phyloP scores from a whole-genome alignment of 2,797 vertebrate species.

The Onychomys torridus region DNA sequence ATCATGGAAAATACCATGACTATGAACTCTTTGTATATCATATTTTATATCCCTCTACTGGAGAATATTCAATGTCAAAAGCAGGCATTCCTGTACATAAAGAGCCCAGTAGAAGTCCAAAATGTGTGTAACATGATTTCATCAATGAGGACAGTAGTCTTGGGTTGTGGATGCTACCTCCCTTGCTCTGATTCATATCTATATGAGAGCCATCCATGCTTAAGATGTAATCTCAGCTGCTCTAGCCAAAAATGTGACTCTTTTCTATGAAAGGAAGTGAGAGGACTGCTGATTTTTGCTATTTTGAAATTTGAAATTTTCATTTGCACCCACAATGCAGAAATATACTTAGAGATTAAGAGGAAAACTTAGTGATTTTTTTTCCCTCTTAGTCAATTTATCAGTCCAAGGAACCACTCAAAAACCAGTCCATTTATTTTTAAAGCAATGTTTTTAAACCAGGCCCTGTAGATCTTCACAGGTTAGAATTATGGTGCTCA shows the following conservation, averaged over 20 bases:
- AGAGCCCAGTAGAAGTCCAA: not conserved
- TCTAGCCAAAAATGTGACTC: not conserved
- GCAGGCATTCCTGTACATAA: not conserved
- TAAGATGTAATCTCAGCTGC: not conserved
- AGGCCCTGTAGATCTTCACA: not conserved
- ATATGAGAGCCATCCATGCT: not conserved
- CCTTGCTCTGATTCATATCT: not conserved
- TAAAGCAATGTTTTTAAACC: constrained; percentile 11
- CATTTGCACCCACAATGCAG: not conserved
- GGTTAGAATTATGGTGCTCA: not conserved
- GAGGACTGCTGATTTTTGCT: not conserved
- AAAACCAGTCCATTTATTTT: not conserved
- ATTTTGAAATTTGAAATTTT: constrained; percentile 45
- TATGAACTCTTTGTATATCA: not conserved
- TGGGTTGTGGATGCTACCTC: not conserved
- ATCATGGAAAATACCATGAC: not conserved
- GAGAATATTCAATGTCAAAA: not conserved
- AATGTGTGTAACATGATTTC: not conserved
- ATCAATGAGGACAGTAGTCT: not conserved
- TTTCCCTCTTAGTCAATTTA: not conserved
- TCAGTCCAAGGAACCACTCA: constrained; percentile 3
- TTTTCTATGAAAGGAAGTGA: not conserved
- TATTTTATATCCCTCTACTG: not conserved
- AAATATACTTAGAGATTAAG: constrained; percentile 35
- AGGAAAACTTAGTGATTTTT: not conserved